phyloP scores from a whole-genome alignment of 1,140 invertebrate species.

The Drosophila ananassae region DNA sequence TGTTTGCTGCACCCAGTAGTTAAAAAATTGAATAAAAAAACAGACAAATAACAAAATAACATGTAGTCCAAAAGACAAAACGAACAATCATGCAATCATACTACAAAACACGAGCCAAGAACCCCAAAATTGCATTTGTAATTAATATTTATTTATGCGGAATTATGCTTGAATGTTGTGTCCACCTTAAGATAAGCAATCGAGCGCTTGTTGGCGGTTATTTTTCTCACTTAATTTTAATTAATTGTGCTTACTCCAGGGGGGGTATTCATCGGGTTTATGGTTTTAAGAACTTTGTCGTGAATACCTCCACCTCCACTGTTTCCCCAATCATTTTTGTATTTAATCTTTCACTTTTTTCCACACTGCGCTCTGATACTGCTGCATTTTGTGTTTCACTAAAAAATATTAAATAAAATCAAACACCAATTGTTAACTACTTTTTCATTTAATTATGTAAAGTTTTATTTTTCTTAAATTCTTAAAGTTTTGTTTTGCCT shows the following conservation, averaged over 20 bases:
- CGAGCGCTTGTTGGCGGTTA: conserved; percentile 41
- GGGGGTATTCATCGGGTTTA: conserved; percentile 40
- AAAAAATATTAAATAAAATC: conserved; percentile 4
- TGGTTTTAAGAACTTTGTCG: background rate
- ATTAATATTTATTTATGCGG: conserved; percentile 40
- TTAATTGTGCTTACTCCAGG: conserved; percentile 26
- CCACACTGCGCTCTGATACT: conserved; percentile 40
- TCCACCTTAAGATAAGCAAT: conserved; percentile 33
- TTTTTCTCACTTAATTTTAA: conserved; percentile 26
- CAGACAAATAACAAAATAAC: conserved; percentile 4
- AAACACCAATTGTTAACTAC: conserved; percentile 22
- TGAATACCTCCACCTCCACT: conserved; percentile 4
- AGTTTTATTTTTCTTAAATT: conserved; percentile 18
- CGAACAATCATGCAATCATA: conserved; percentile 30
- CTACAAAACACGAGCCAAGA: conserved; percentile 33
- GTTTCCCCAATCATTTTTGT: conserved; percentile 17
- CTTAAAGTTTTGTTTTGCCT: conserved; percentile 29
- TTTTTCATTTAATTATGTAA: conserved; percentile 34
- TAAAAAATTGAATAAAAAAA: conserved; percentile 20
- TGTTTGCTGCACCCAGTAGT: conserved; percentile 35
- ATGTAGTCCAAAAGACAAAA: conserved; percentile 26
- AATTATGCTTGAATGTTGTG: conserved; percentile 37
- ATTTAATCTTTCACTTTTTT: conserved; percentile 49
- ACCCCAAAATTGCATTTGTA: conserved; percentile 49
- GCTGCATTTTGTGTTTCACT: conserved; percentile 32